These are phyloP conservation scores for Camptogramma bilineatum DNA, from an alignment of 2,888 invertebrate species.

Conservation along the genomic window DNA sequence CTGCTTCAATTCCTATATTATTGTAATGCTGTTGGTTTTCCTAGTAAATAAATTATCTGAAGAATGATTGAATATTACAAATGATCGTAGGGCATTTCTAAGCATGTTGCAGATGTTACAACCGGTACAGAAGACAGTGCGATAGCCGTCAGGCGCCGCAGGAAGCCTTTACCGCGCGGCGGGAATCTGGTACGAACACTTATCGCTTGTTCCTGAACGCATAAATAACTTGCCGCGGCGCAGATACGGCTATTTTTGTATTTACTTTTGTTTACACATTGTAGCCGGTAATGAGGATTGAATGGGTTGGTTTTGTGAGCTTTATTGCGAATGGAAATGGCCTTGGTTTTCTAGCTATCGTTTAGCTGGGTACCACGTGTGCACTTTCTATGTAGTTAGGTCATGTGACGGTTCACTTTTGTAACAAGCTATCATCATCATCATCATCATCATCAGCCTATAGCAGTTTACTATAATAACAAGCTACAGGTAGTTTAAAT, in stretches of 20 bases:
- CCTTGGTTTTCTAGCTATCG: neutral
- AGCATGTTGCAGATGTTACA: constrained; percentile 20
- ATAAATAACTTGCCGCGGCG: constrained; percentile 37
- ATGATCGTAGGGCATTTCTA: no score
- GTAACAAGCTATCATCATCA: no score
- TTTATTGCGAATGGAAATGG: constrained; percentile 21
- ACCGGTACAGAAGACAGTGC: constrained; percentile 12
- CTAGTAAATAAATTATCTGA: no score
- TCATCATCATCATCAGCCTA: no score
- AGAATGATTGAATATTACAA: no score
- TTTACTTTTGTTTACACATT: constrained; percentile 32
- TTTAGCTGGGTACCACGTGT: neutral
- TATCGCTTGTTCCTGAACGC: constrained; percentile 44
- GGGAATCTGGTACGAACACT: constrained; percentile 49
- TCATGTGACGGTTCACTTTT: neutral
- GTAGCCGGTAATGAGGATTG: constrained; percentile 30
- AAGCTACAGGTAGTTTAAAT: no score
- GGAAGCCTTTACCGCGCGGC: constrained; percentile 48
- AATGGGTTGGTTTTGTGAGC: constrained; percentile 21
- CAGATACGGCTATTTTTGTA: constrained; percentile 32
- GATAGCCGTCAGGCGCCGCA: constrained; percentile 40
- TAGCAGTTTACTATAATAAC: no score
- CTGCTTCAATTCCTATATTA: no score
- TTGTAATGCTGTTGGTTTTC: no score
- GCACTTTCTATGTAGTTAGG: neutral